phyloP scores from a whole-genome alignment of 1,140 invertebrate species.

The Apis laboriosa region DNA sequence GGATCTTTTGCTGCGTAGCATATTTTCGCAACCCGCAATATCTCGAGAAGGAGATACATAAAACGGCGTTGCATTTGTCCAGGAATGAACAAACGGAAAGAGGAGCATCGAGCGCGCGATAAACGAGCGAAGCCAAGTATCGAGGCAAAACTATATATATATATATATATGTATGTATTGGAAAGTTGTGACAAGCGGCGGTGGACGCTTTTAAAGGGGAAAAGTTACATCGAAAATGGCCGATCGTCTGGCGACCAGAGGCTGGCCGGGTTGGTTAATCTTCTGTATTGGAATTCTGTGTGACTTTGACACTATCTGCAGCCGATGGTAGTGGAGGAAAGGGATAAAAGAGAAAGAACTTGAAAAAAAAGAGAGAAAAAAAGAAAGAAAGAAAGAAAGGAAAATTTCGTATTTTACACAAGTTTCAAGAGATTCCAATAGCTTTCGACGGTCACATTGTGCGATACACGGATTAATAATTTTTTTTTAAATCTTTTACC shows the following conservation, averaged over 20 bases:
- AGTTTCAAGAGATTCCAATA: background rate
- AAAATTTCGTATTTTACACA: no score
- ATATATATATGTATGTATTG: background rate
- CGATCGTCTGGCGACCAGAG: background rate
- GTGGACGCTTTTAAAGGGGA: slow-evolving; percentile 31
- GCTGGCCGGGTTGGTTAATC: background rate
- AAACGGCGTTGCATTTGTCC: slow-evolving; percentile 22
- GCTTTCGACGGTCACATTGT: background rate
- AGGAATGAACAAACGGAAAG: slow-evolving; percentile 26
- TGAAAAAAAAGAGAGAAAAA: background rate
- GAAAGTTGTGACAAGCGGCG: slow-evolving; percentile 10
- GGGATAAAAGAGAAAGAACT: background rate
- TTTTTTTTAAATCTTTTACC: background rate
- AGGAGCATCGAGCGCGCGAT: slow-evolving; percentile 11
- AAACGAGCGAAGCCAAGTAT: slow-evolving; percentile 25
- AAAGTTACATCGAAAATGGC: slow-evolving; percentile 29
- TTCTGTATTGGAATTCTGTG: background rate
- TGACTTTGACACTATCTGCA: slow-evolving; percentile 15
- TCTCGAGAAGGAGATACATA: slow-evolving; percentile 8
- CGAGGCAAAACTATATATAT: background rate
- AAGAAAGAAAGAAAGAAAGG: background rate
- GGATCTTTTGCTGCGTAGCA: background rate
- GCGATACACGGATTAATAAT: background rate
- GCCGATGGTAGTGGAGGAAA: background rate
- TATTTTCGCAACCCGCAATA: slow-evolving; percentile 10